Conservation (phyloP, 2,113 vertebrate genomes). For the Cottus gobio region DNA sequence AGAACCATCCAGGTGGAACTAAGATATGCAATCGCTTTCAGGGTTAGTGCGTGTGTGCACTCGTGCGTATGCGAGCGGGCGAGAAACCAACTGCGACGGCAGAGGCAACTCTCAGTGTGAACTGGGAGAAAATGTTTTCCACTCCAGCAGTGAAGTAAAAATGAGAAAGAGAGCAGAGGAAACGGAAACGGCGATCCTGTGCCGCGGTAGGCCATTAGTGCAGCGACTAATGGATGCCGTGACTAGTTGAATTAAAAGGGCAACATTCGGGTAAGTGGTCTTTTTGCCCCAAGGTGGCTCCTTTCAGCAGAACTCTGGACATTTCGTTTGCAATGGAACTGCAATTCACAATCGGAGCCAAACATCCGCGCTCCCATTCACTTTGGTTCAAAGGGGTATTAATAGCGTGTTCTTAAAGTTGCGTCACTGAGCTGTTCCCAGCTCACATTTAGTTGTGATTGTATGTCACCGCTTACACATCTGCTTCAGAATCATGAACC, state of each 20-base stretch:
- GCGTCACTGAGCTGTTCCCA: not conserved
- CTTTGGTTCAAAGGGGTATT: conserved; percentile 12
- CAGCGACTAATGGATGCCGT: conserved; percentile 61
- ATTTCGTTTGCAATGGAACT: conserved; percentile 11
- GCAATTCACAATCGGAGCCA: not conserved
- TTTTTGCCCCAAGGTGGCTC: conserved; percentile 64
- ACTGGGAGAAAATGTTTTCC: conserved; percentile 54
- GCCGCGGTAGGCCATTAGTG: conserved; percentile 67
- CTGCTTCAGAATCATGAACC: not conserved
- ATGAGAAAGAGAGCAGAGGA: conserved; percentile 26
- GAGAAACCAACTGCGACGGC: conserved; percentile 26
- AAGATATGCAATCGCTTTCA: conserved; percentile 66
- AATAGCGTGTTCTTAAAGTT: not conserved
- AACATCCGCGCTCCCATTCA: conserved; percentile 24
- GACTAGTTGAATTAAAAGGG: conserved; percentile 65
- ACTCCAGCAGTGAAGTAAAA: conserved; percentile 61
- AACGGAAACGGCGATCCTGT: conserved; percentile 52
- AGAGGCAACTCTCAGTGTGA: conserved; percentile 27
- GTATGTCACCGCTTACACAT: not conserved
- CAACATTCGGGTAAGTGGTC: conserved; percentile 46
- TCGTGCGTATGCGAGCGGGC: conserved; percentile 1
- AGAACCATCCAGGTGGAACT: conserved; percentile 66
- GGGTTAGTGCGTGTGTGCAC: conserved; percentile 4
- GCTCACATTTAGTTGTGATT: not conserved
- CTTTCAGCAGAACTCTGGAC: not conserved